A percentile compares a stretch with the other conserved stretches of the same genome.
These are phyloP conservation scores for Neopipo cinnamomea DNA, from an alignment of 2,113 vertebrate species.

Conservation along the genomic window DNA sequence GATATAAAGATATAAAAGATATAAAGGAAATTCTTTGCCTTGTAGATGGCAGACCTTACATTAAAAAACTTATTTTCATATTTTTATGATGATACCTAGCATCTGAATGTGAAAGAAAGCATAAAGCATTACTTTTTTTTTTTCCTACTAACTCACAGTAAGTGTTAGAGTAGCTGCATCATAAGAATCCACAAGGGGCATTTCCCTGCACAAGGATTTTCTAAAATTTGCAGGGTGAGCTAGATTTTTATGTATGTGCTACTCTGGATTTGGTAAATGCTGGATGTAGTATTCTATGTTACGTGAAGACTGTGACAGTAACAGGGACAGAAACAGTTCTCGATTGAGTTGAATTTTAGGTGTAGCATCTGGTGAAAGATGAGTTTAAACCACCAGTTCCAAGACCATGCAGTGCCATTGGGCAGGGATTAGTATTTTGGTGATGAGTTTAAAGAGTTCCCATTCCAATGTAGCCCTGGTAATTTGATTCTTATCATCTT, in stretches of 20 bases:
- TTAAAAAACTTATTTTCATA: background rate
- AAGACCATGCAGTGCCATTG: background rate
- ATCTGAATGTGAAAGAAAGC: background rate
- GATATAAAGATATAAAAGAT: background rate
- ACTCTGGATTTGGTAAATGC: background rate
- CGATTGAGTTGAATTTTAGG: background rate
- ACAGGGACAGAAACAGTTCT: background rate
- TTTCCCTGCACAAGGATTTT: background rate
- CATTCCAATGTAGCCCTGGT: background rate
- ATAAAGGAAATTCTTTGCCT: background rate
- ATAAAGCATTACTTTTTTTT: background rate
- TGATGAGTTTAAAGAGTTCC: background rate
- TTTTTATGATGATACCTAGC: background rate
- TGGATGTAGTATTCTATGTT: background rate
- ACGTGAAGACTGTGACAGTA: background rate
- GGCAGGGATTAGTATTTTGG: background rate
- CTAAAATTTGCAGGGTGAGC: background rate
- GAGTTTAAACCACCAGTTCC: background rate
- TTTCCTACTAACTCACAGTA: background rate
- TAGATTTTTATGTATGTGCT: background rate
- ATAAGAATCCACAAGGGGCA: background rate
- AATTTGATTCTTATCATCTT: background rate
- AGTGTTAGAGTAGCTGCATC: background rate
- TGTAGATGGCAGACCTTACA: background rate
- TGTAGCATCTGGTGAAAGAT: background rate